Base-by-base conservation (phyloP, 2,113 vertebrate species). In the Ammospiza caudacuta region DNA sequence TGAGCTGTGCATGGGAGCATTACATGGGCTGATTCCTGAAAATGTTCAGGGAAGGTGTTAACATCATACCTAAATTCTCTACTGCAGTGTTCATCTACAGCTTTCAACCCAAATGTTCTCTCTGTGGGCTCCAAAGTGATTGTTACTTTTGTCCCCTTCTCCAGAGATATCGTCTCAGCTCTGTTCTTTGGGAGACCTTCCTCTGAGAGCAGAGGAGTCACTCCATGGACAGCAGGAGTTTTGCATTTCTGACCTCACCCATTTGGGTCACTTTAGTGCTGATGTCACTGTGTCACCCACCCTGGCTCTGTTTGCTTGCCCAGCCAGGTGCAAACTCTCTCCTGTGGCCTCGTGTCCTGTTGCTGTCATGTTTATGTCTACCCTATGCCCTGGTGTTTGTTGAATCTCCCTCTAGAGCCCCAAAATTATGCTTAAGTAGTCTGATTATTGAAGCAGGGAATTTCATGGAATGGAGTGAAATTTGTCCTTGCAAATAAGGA, bases 261-360 rank as follows among this genome's bases (percentile, higher is more conserved):
- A 47, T 43, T 12, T 55, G 29, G 7, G 24, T 88, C 31, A 41
- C 51, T 87, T 49, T 7, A 24, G 31, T 62, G 67, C 61, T 0
- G 0, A 3, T 13, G 5, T 33, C 76, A 29, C 75, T 37, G 24
- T 28, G 17, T 52, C 52, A 22, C n/a, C 27, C 1, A 0, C 31
- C 77, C 79, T 2, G 2, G 43, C 25, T 80, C 46, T 5, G 3
- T 95, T 41, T 80, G 69, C 58, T 69, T 52, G 27, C 49, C 55
- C 24, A 7, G 15, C 8, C 49, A 62, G 18, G 33, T 14, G 29
- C 44, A 79, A 41, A 28, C 49, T 28, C 24, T 58, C 41, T 73
- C 25, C 62, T 39, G 54, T 31, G 59, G 54, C 37, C 46, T 51
- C 2, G 0, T 75, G 27, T 61, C 73, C 58, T 63, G 14, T 44